Conservation (phyloP, 2,797 vertebrate species). For the Bufotes viridis region DNA sequence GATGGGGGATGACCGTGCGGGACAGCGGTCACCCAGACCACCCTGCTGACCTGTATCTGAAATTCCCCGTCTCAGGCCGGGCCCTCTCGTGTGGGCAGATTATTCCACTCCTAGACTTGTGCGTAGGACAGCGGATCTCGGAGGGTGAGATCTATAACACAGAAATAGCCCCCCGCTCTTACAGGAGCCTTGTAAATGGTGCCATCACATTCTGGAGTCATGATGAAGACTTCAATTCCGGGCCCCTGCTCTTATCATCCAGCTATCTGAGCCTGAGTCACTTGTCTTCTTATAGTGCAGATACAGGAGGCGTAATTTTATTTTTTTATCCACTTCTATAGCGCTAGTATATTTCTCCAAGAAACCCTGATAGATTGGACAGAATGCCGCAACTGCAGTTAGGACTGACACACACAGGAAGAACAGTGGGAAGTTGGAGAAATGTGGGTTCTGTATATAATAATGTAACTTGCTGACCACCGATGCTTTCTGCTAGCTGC, state of each 20-base stretch:
- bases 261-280: background rate
- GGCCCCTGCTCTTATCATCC: background rate
- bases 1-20: no score
- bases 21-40: no score
- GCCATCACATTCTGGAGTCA: background rate
- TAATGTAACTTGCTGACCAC: background rate
- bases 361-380: no score
- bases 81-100: background rate
- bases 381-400: no score
- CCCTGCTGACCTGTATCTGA: no score
- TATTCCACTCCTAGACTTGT: background rate
- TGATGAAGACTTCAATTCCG: conserved; percentile 11
- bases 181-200: background rate
- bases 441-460: background rate
- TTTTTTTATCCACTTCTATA: no score
- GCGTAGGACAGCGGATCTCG: no score
- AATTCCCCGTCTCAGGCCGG: no score
- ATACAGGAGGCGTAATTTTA: no score
- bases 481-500: conserved; percentile 50
- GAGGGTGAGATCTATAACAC: background rate
- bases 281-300: background rate
- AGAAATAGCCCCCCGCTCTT: conserved; percentile 12
- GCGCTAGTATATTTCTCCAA: no score
- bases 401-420: conserved; percentile 1
- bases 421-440: background rate